Evolutionary conservation across 1,140 invertebrate species (phyloP).

Genomic region (Nephotettix cincticeps): DNA sequence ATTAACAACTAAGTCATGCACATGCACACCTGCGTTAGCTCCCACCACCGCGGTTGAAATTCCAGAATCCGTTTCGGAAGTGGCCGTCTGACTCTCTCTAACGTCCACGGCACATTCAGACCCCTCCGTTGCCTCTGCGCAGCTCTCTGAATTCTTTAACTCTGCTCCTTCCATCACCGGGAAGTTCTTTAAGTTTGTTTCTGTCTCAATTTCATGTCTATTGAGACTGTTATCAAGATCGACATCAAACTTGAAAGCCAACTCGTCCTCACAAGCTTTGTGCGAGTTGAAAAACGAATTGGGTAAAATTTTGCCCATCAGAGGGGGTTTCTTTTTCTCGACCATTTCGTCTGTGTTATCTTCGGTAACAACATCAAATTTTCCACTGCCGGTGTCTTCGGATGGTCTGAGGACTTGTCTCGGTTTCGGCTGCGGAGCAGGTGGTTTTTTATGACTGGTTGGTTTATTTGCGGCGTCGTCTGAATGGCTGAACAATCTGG

Average conservation of each 20-base stretch:
- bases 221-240: not conserved
- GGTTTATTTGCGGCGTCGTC: not conserved
- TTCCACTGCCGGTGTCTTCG: no score
- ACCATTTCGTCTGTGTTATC: no score
- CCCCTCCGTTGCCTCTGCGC: no score
- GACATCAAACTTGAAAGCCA: constrained; percentile 8
- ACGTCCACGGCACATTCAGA: no score
- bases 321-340: no score
- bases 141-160: no score
- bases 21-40: constrained; percentile 16
- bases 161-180: no score
- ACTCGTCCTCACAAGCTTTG: constrained; percentile 2
- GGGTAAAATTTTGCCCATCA: not conserved
- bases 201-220: no score
- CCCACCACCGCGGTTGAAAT: not conserved
- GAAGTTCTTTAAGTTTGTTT: no score
- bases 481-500: not conserved
- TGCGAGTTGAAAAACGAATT: not conserved
- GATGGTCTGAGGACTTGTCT: not conserved
- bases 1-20: constrained; percentile 1
- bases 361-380: no score
- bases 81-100: no score
- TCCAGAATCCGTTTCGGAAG: no score
- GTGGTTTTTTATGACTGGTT: not conserved
- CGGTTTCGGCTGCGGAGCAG: constrained; percentile 25